Evolutionary conservation across 2,888 invertebrate species (phyloP).

Genomic region (Hemaris fuciformis): DNA sequence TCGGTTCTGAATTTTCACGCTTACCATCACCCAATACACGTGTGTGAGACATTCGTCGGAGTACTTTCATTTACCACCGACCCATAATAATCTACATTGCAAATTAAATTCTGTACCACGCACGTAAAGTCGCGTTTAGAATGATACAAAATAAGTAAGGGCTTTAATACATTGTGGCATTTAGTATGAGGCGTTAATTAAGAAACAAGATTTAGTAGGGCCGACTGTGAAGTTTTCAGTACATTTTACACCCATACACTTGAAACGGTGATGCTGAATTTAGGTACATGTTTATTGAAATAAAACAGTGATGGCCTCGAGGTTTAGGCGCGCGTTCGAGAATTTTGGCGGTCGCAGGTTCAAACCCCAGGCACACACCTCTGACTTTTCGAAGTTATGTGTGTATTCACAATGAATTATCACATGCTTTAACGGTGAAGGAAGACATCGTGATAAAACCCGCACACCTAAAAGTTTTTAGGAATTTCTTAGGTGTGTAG

Average conservation of each 20-base stretch:
- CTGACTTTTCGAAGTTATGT: too few species aligned
- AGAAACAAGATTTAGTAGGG: constrained; percentile 46
- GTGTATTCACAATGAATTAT: too few species aligned
- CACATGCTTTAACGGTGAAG: too few species aligned
- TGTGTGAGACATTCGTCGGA: neutral
- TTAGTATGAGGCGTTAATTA: constrained; percentile 44
- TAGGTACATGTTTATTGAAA: neutral
- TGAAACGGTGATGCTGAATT: neutral
- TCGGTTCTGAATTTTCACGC: neutral
- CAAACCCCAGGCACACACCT: too few species aligned
- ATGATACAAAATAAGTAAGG: constrained; percentile 11
- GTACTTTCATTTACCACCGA: neutral
- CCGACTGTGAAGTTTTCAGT: constrained; percentile 3
- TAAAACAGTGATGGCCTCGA: too few species aligned
- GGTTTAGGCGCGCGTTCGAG: too few species aligned
- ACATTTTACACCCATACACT: neutral
- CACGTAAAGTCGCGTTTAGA: neutral
- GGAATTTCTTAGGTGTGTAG: too few species aligned
- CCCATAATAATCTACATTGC: neutral
- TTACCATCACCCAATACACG: neutral
- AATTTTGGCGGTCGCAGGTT: too few species aligned
- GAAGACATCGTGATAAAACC: too few species aligned
- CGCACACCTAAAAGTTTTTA: too few species aligned
- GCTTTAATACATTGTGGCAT: neutral
- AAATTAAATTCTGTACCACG: neutral